Base-by-base conservation (phyloP, 2,888 invertebrate genomes). In the Achlya flavicornis region DNA sequence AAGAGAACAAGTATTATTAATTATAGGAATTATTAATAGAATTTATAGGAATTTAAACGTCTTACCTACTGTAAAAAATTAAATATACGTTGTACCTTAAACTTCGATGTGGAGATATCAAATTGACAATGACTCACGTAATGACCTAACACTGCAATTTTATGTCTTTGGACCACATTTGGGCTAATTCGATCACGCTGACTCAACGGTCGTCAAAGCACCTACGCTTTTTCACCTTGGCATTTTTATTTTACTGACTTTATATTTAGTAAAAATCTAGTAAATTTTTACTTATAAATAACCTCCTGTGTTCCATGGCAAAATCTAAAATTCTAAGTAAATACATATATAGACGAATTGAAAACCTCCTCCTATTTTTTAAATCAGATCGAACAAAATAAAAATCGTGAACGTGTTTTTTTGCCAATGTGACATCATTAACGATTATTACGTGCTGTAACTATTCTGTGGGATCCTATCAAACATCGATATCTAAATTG, bases 381-480 rank as follows among this genome's bases (percentile, higher is more conserved):
- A 26, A 26, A 26, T 35, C 35, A 35, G 3, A 7, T 35, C 4
- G 35, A 35, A 53, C 10, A 19, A 19, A n/a, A 19, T 0, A 35
- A 14, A 26, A 26, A 60, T 26, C 38, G 26, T 41, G 16, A 41
- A 60, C 60, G 60, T 60, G 60, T 60, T 60, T 43, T 48, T 43
- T 60, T 41, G 41, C 41, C 41, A 41, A 43, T 41, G 41, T 41
- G 60, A 60, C 41, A 41, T 43, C 19, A 43, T 60, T 60, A 60
- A 41, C 33, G 41, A 71, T 72, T 71, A 76, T 69, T 70, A 63
- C 74, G 76, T 76, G 73, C 67, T 69, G 71, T 71, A 74, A 69
- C 67, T 65, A 66, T 72, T 75, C 69, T 73, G 69, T 68, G 53
- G n/a, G 53, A 53, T 69, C 72, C 74, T 75, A 72, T 76, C 70